A percentile compares a stretch with the other conserved stretches of the same genome.
Conservation (phyloP, 1,140 invertebrate species). For the Drosophila watanabei region DNA sequence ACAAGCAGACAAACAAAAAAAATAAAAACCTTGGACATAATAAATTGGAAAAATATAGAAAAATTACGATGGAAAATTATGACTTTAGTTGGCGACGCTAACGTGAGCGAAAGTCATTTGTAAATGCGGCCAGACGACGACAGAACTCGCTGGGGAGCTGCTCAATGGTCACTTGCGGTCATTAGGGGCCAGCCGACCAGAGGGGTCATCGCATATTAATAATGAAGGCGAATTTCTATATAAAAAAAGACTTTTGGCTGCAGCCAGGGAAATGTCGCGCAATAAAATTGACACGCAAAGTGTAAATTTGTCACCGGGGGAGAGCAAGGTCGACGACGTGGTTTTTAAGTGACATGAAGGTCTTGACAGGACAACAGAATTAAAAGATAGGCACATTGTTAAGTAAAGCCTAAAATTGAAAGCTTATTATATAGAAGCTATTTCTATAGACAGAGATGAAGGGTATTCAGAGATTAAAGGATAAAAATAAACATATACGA, state of each 20-base stretch:
- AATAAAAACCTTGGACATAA: slow-evolving; percentile 61
- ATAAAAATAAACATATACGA: background rate
- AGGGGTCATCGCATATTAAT: slow-evolving; percentile 14
- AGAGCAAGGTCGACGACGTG: slow-evolving; percentile 3
- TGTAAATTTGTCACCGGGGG: slow-evolving; percentile 58
- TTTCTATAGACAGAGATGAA: background rate
- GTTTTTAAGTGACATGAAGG: background rate
- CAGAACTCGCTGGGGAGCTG: slow-evolving; percentile 13
- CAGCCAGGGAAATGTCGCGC: slow-evolving; percentile 36
- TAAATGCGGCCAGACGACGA: slow-evolving; percentile 46
- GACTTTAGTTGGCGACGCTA: slow-evolving; percentile 62
- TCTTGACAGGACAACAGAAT: background rate
- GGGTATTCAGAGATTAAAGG: background rate
- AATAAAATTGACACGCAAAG: slow-evolving; percentile 59
- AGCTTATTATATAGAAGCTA: background rate
- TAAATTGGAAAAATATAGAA: slow-evolving; percentile 60
- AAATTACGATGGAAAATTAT: slow-evolving; percentile 63
- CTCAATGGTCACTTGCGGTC: slow-evolving; percentile 18
- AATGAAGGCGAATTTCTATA: slow-evolving; percentile 4
- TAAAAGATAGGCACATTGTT: background rate
- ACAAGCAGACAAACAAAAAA: slow-evolving; percentile 34
- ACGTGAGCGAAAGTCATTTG: slow-evolving; percentile 74
- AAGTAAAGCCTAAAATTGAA: background rate
- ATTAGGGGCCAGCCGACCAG: background rate
- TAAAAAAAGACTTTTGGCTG: slow-evolving; percentile 3